Evolutionary conservation across 2,888 invertebrate genomes (phyloP), one percentile per base, ranked within the genome.

Genomic region (Leucania comma): DNA sequence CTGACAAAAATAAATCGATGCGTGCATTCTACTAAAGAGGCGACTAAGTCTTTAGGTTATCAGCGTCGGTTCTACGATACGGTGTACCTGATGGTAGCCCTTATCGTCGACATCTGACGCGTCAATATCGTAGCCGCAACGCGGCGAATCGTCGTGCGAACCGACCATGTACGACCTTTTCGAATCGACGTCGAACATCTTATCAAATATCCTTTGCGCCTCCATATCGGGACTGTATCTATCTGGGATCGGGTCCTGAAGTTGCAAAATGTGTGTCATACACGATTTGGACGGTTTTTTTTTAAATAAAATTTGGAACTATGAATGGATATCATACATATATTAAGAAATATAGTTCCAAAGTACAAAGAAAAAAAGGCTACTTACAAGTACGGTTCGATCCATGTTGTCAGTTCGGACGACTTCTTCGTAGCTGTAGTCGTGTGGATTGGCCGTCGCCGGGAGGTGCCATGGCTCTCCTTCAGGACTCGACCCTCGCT

Each of bases 161-260:
- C 93, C 93, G 87, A 92, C 90, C 90, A 93, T 90, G 91, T 92
- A 94, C 80, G 92, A 92, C 89, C 93, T 94, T 94, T 95, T 96
- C 88, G 94, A 90, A 88, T 96, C 96, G 83, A 95, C 94, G 91
- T 96, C 96, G 93, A 96, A 96, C 96, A 96, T 96, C 95, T 96
- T 96, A 95, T 96, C 96, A 93, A 96, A 96, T 86, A 96, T 96
- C 94, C 96, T 93, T 92, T 96, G 95, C 88, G 96, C 96, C 90
- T 96, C 96, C 93, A 95, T 93, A 93, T 96, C 96, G 90, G 96
- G 96, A 93, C 96, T 96, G 95, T 96, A 96, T 89, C 95, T 94
- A 94, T 95, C 96, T 91, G 93, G 94, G 90, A 96, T 94, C 90
- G 94, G 90, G 82, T 94, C 96, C 96, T 96, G 96, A 90, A 94